Base-by-base conservation (phyloP, 2,113 vertebrate species). In the Talpa occidentalis region DNA sequence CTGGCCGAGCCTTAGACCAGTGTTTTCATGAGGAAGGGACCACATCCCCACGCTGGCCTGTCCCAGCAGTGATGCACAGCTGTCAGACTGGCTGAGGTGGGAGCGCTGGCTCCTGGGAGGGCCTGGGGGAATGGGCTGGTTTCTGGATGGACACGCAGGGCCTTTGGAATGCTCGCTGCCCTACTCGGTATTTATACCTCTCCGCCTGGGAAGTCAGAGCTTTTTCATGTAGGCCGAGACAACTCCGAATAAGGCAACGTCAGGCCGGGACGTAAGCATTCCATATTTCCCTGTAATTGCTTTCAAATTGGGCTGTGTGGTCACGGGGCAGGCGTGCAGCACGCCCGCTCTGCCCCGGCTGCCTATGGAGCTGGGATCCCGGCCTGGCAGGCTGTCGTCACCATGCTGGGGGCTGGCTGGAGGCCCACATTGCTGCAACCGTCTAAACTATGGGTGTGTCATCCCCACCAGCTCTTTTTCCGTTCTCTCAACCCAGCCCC, bases 211-310 rank as follows among this genome's bases (percentile, higher is more conserved):
- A 84, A 95, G 67, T 76, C 42, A 26, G 90, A 42, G 81, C 70
- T 47, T 97, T 94, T 82, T 90, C 87, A 77, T 69, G 87, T 70
- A 78, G 49, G 26, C 95, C 56, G 72, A 96, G 92, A 96, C 95
- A 96, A 96, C 66, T 89, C 96, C 93, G 90, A 97, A 94, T 97
- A 97, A 97, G 96, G 96, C 95, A 96, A 76, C 87, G 19, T 56
- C 49, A 82, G 93, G 70, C 89, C 54, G 32, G 67, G 54, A 60
- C 80, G 22, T 47, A 66, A 91, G 42, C 93, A 93, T 88, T 74
- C 94, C 86, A 44, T 44, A 37, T 90, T 92, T 94, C 93, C 60
- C 40, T 90, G 88, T 88, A 79, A 93, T 93, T 90, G 80, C 93
- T 92, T 91, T 96, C 62, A n/a, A 47, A 81, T 88, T 88, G 62